Base-by-base conservation (phyloP, 2,888 invertebrate genomes). In the Dynastes grantii region DNA sequence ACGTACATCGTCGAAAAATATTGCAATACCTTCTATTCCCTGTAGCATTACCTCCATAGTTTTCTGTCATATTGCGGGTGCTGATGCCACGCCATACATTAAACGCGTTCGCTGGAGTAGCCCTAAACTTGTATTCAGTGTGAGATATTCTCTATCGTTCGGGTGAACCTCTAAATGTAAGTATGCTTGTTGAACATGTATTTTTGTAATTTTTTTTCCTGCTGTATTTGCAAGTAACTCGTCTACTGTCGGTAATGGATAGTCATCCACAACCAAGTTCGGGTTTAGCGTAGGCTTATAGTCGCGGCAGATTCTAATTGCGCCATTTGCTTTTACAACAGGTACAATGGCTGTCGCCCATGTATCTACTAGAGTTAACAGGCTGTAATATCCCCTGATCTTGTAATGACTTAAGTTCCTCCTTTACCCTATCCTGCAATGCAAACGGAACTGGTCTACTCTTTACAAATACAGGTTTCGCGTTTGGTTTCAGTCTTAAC, bases 321-420 rank as follows among this genome's bases (percentile, higher is more conserved):
- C 29, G 3, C 82, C 82, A 73, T 84, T 51, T 32, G 51, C 51
- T 51, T 51, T 51, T 13, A 51, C 77, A 22, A 86, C 84, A 4
- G 84, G 83, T 1, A 86, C 86, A 27, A 85, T 83, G 1, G 87
- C 85, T 9, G 86, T 86, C 16, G 84, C 85, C 85, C 86, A 86
- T 51, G 85, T 84, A 40, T 16, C 16, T 16, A 16, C 84, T 84
- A 13, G 68, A 61, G 11, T 85, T 71, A 40, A 83, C 75, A 32
- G 71, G 64, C 78, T 82, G 70, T 80, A 81, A 22, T 80, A 83
- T 83, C 70, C 82, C 79, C 61, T 80, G 58, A 79, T 81, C 37
- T 29, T 76, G 61, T 45, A 83, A 75, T 45, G 78, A 53, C 61
- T 81, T 63, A 6, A 83, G 58, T 80, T 83, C 80, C 51, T 51